Conservation (phyloP, 2,113 vertebrate genomes). For the Tamias sibiricus region DNA sequence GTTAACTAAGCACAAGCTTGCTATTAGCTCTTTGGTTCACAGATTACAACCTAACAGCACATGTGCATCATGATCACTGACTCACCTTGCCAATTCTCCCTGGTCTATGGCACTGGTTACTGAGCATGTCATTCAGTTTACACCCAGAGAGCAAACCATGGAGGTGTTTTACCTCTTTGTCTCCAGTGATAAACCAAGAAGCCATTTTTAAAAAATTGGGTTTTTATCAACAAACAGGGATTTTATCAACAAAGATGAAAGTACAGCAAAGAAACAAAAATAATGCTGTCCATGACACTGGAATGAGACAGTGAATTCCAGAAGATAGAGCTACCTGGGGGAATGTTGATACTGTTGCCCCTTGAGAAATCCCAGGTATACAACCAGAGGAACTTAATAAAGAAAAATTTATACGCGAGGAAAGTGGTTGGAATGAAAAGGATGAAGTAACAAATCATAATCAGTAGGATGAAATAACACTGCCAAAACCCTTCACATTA, state of each 20-base stretch:
- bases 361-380: neutral
- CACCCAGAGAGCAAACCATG: neutral
- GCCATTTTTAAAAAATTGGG: conserved; percentile 13
- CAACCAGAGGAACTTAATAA: neutral
- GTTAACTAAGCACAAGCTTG: neutral
- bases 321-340: neutral
- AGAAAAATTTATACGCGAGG: neutral
- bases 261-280: neutral
- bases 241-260: neutral
- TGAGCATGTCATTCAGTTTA: neutral
- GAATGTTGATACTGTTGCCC: neutral
- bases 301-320: neutral
- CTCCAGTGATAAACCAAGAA: neutral
- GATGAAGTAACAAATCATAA: neutral
- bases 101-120: neutral
- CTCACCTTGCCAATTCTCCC: neutral
- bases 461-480: neutral
- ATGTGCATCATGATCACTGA: neutral
- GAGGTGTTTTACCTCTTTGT: neutral
- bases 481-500: neutral
- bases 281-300: neutral
- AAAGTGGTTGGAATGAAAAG: neutral
- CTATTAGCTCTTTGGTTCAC: neutral
- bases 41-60: neutral
- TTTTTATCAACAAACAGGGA: neutral